Evolutionary conservation across 2,797 vertebrate species (phyloP).

Genomic region (Poecilia wingei): DNA sequence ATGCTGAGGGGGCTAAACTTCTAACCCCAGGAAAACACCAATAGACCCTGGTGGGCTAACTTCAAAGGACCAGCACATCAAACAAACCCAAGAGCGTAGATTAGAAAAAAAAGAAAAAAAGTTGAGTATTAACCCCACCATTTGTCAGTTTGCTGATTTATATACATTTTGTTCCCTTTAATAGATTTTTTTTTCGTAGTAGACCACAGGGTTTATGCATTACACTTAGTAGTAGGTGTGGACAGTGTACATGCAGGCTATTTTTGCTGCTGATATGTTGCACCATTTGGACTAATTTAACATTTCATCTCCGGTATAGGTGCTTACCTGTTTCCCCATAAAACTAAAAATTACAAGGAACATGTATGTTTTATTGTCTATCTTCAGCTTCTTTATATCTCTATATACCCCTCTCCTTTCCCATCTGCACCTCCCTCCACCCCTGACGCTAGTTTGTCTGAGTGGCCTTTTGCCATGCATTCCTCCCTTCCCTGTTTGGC

Average conservation of each 20-base stretch:
- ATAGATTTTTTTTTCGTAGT: conserved; percentile 18
- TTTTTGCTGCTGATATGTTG: conserved; percentile 17
- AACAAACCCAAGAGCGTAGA: conserved; percentile 64
- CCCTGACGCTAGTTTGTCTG: conserved; percentile 79
- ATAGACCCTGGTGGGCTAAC: conserved; percentile 70
- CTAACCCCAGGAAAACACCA: conserved; percentile 78
- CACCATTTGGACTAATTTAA: conserved; percentile 17
- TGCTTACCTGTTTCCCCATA: background rate
- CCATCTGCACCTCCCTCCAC: conserved; percentile 37
- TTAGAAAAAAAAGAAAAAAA: conserved; percentile 63
- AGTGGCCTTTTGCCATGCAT: conserved; percentile 83
- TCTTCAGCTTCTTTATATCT: conserved; percentile 51
- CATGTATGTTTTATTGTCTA: conserved; percentile 48
- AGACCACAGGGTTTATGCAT: conserved; percentile 25
- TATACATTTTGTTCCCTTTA: conserved; percentile 35
- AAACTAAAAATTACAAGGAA: conserved; percentile 34
- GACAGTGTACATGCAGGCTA: conserved; percentile 16
- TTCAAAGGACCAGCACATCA: conserved; percentile 78
- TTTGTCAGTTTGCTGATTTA: conserved; percentile 66
- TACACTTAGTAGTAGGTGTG: conserved; percentile 4
- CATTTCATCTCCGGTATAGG: conserved; percentile 48
- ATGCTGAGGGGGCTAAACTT: conserved; percentile 72
- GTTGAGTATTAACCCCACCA: conserved; percentile 52
- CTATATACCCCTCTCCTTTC: conserved; percentile 31
- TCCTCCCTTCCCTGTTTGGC: conserved; percentile 83